A percentile compares a stretch with the other conserved stretches of the same genome.
Evolutionary conservation across 2,113 vertebrate species (phyloP).

Genomic region (Bubo bubo): DNA sequence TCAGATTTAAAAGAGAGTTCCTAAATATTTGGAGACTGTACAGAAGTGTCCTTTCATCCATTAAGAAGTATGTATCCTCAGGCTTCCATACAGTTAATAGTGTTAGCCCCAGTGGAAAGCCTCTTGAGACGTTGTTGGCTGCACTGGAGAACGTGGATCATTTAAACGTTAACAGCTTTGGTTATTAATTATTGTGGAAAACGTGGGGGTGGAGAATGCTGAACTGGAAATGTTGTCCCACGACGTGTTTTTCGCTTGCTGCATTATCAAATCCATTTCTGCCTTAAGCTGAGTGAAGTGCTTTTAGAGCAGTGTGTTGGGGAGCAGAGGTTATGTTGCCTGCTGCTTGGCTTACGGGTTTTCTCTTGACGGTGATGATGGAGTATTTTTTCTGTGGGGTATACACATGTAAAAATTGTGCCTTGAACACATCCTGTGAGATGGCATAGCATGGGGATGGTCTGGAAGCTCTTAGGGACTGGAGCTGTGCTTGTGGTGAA

Average conservation of each 20-base stretch:
- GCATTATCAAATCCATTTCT: neutral
- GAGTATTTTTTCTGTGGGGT: neutral
- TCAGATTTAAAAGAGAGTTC: neutral
- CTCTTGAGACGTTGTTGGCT: neutral
- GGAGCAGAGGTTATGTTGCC: neutral
- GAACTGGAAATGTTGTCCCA: constrained; percentile 12
- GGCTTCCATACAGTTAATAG: constrained; percentile 11
- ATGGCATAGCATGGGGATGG: rapidly evolving
- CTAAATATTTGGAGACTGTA: neutral
- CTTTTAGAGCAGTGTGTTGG: neutral
- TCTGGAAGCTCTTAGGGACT: neutral
- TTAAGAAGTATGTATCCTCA: neutral
- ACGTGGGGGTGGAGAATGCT: neutral
- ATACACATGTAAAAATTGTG: neutral
- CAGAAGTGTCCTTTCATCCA: neutral
- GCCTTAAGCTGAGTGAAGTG: neutral
- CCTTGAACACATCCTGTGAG: neutral
- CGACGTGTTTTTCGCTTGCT: neutral
- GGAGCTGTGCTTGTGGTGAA: neutral
- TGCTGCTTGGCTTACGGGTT: neutral
- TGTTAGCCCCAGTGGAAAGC: neutral
- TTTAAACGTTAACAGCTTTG: constrained; percentile 47
- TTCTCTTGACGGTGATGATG: neutral
- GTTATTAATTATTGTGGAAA: constrained; percentile 59
- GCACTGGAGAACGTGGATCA: neutral